A percentile compares a stretch with the other conserved stretches of the same genome.
Evolutionary conservation across 2,113 vertebrate species (phyloP).

Genomic region (Dryoscopus gambensis): DNA sequence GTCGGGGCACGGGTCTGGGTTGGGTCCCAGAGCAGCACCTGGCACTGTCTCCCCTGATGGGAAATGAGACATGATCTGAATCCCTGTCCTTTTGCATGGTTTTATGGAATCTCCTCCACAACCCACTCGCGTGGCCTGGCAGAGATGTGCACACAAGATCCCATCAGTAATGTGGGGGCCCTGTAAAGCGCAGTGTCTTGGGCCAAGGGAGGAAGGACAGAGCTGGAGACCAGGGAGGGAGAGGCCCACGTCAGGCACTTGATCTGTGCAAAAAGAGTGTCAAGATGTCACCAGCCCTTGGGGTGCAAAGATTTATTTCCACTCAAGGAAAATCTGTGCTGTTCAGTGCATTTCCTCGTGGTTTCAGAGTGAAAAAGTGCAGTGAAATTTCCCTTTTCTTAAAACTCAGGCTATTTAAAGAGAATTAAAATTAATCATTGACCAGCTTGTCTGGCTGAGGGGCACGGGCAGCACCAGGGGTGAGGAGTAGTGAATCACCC

Average conservation of each 20-base stretch:
- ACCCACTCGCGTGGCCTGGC: fast-evolving
- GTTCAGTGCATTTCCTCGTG: background rate
- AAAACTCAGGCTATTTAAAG: background rate
- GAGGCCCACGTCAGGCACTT: background rate
- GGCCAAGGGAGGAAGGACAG: background rate
- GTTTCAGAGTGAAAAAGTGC: background rate
- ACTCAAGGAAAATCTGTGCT: background rate
- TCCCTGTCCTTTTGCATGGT: background rate
- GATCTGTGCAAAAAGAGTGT: background rate
- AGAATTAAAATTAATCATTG: background rate
- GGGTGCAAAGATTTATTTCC: background rate
- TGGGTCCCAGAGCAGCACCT: background rate
- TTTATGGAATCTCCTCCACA: background rate
- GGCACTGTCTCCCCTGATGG: background rate
- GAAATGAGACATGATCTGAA: background rate
- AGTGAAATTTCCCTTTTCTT: background rate
- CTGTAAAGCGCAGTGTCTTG: background rate
- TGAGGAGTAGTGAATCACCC: background rate
- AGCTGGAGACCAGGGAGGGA: background rate
- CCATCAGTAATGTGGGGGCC: too few species aligned
- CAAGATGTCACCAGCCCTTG: background rate
- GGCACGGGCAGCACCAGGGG: background rate
- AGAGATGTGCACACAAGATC: background rate
- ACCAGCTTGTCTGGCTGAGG: background rate
- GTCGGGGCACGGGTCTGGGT: fast-evolving